A percentile compares a stretch with the other conserved stretches of the same genome.
Evolutionary conservation across 2,888 invertebrate species (phyloP).

Genomic region (Heteromurus nitidus): DNA sequence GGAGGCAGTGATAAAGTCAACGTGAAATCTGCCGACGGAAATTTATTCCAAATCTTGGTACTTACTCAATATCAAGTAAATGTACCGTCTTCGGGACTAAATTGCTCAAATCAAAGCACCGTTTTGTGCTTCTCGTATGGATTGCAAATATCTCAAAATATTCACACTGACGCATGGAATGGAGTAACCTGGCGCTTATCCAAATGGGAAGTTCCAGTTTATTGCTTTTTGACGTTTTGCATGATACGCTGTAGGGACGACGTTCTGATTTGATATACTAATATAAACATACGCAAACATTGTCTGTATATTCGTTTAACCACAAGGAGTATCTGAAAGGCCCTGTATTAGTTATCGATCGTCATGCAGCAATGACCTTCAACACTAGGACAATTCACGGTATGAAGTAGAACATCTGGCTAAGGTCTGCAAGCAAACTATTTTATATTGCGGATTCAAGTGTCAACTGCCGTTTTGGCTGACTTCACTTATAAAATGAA

Average conservation of each 20-base stretch:
- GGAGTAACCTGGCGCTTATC: constrained; percentile 41
- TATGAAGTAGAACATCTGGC: constrained; percentile 41
- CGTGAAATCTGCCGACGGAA: too few relatives aligned
- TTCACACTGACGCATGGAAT: constrained; percentile 40
- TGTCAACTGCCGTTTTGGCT: constrained; percentile 7
- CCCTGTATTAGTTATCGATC: constrained; percentile 45
- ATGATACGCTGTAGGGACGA: too few relatives aligned
- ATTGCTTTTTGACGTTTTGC: constrained; percentile 57
- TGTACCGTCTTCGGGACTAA: too few relatives aligned
- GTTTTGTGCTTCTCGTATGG: not conserved
- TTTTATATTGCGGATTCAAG: constrained; percentile 24
- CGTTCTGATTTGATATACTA: too few relatives aligned
- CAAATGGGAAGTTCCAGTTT: constrained; percentile 61
- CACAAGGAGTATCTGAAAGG: not conserved
- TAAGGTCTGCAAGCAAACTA: constrained; percentile 23
- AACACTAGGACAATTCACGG: constrained; percentile 36
- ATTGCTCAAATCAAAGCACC: not conserved
- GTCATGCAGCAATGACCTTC: constrained; percentile 55
- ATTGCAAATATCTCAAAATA: constrained; percentile 36
- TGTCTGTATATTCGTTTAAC: constrained; percentile 32
- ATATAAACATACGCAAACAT: too few relatives aligned
- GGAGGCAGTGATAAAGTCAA: too few relatives aligned
- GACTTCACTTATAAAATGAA: not conserved
- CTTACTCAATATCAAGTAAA: too few relatives aligned
- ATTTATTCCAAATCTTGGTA: too few relatives aligned